Percentiles rank a stretch among this genome's conserved stretches.
These are phyloP conservation scores for Aurelia aurita DNA, from an alignment of 30 jellyfish, hydroid and myxozoan species.

Conservation along the genomic window DNA sequence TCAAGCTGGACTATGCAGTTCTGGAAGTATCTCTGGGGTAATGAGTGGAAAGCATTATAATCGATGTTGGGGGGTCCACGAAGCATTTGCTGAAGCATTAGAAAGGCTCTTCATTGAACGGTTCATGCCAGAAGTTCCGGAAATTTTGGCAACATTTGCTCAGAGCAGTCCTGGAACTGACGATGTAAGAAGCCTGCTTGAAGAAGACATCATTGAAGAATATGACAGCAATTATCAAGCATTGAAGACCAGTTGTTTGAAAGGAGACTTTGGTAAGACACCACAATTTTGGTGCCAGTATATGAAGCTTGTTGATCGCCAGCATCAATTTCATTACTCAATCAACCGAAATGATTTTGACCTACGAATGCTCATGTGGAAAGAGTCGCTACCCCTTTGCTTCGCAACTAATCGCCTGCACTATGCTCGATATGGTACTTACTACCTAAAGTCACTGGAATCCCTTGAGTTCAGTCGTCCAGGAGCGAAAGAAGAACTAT, in stretches of 20 bases:
- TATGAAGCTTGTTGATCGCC: slow-evolving; percentile 18
- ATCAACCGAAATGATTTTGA: slow-evolving; percentile 32
- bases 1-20: slow-evolving; percentile 38
- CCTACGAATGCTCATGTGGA: slow-evolving; percentile 18
- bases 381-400: slow-evolving; percentile 43
- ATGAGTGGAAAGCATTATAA: slow-evolving; percentile 54
- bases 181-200: neutral
- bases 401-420: slow-evolving; percentile 30
- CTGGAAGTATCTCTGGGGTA: slow-evolving; percentile 40
- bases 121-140: neutral
- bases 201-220: neutral
- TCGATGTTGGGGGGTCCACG: slow-evolving; percentile 35
- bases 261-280: slow-evolving; percentile 43
- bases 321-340: slow-evolving; percentile 28
- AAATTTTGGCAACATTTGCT: too few species aligned
- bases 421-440: slow-evolving; percentile 57
- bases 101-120: slow-evolving; percentile 29
- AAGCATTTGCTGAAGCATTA: slow-evolving; percentile 50
- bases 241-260: neutral
- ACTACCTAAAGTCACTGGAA: slow-evolving; percentile 26
- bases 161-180: too few species aligned
- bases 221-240: neutral
- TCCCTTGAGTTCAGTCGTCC: slow-evolving; percentile 46
- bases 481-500: slow-evolving; percentile 45
- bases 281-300: slow-evolving; percentile 43